Conservation (phyloP, 2,797 vertebrate genomes). For the Characodon lateralis region DNA sequence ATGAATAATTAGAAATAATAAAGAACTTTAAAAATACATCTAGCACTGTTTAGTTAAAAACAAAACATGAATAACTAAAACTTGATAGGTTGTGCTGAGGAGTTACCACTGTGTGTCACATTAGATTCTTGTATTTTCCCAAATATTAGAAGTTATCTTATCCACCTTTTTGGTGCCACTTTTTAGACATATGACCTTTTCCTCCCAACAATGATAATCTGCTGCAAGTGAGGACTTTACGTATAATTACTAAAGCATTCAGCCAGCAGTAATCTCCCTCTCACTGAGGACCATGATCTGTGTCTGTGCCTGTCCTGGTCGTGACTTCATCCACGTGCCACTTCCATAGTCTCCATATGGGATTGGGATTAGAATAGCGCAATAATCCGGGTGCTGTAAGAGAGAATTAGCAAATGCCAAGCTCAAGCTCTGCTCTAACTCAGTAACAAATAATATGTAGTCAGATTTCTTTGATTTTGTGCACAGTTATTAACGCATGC, state of each 20-base stretch:
- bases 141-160: not conserved
- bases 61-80: too few species aligned
- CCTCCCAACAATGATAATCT: constrained; percentile 19
- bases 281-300: constrained; percentile 39
- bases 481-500: not conserved
- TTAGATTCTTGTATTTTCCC: not conserved
- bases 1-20: not conserved
- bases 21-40: not conserved
- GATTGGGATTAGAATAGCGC: constrained; percentile 80
- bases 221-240: constrained; percentile 12
- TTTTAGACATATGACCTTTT: not conserved
- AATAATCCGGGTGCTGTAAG: constrained; percentile 78
- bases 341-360: constrained; percentile 74
- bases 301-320: constrained; percentile 48
- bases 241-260: constrained; percentile 28
- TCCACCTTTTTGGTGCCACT: not conserved
- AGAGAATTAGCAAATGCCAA: constrained; percentile 76
- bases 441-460: constrained; percentile 40
- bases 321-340: constrained; percentile 68
- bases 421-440: constrained; percentile 66
- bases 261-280: constrained; percentile 53
- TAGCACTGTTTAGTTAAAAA: too few species aligned
- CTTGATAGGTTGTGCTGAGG: too few species aligned
- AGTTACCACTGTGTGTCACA: too few species aligned
- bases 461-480: constrained; percentile 22